Evolutionary conservation across 2,113 vertebrate species (phyloP).

Genomic region (Apistogramma diplotaenia): DNA sequence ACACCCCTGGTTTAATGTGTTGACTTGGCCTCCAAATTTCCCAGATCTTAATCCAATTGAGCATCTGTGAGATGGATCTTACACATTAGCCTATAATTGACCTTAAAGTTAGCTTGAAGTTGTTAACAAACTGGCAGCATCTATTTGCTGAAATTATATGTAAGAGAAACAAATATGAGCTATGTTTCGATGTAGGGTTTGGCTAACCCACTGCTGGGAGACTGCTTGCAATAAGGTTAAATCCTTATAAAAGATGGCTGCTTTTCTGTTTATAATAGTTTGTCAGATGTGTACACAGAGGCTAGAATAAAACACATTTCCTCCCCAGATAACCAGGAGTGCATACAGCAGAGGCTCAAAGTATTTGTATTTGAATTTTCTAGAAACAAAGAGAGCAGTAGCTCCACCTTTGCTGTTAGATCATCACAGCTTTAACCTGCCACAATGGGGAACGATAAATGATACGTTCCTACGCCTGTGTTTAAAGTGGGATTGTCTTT

Average conservation of each 20-base stretch:
- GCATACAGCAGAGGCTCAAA: neutral
- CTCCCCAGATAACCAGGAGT: slow-evolving; percentile 36
- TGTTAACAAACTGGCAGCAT: neutral
- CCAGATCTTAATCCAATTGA: too few species aligned
- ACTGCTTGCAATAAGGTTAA: neutral
- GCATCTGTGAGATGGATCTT: too few species aligned
- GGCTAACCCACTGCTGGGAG: neutral
- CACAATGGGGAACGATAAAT: slow-evolving; percentile 66
- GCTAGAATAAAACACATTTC: neutral
- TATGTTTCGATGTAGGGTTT: neutral
- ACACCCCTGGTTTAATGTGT: too few species aligned
- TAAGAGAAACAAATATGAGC: neutral
- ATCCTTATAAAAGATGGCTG: neutral
- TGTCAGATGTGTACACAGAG: slow-evolving; percentile 43
- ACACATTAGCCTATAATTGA: neutral
- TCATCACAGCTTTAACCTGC: slow-evolving; percentile 58
- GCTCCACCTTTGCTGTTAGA: slow-evolving; percentile 58
- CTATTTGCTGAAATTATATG: neutral
- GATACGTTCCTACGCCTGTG: slow-evolving; percentile 59
- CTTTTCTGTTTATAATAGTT: slow-evolving; percentile 17
- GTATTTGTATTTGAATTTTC: slow-evolving; percentile 52
- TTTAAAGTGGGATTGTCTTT: slow-evolving; percentile 74
- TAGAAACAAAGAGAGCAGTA: slow-evolving; percentile 31
- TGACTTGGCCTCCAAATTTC: too few species aligned
- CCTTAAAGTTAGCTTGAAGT: neutral